phyloP scores from a whole-genome alignment of 1,140 invertebrate genomes.

The Andricus grossulariae region DNA sequence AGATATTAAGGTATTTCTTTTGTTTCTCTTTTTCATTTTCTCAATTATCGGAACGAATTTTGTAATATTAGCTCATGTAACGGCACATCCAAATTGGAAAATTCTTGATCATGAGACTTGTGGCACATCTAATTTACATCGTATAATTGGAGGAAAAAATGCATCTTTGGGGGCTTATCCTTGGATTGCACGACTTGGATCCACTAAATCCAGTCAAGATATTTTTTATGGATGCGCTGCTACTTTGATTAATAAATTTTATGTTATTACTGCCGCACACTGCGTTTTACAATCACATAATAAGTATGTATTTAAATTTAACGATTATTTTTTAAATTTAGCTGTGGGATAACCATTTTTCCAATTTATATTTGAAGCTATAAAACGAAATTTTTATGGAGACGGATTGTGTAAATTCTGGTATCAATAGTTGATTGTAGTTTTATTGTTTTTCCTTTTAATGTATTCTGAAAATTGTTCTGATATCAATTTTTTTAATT shows the following conservation, averaged over 20 bases:
- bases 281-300: conserved; percentile 76
- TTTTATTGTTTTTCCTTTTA: too few species aligned
- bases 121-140: conserved; percentile 69
- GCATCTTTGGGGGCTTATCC: too few species aligned
- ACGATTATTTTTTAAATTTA: neutral
- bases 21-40: neutral
- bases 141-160: too few species aligned
- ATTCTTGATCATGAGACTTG: too few species aligned
- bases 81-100: too few species aligned
- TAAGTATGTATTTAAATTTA: conserved; percentile 52
- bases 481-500: too few species aligned
- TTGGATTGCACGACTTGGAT: conserved; percentile 82
- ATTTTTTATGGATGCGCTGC: too few species aligned
- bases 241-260: conserved; percentile 78
- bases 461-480: too few species aligned
- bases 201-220: conserved; percentile 67
- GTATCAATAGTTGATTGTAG: conserved; percentile 34
- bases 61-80: conserved; percentile 25
- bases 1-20: neutral
- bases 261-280: conserved; percentile 83
- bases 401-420: too few species aligned
- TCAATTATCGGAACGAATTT: too few species aligned
- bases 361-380: too few species aligned
- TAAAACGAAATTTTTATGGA: too few species aligned
- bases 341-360: neutral